Base-by-base conservation (phyloP, 2,113 vertebrate genomes). In the Scytalopus superciliaris region DNA sequence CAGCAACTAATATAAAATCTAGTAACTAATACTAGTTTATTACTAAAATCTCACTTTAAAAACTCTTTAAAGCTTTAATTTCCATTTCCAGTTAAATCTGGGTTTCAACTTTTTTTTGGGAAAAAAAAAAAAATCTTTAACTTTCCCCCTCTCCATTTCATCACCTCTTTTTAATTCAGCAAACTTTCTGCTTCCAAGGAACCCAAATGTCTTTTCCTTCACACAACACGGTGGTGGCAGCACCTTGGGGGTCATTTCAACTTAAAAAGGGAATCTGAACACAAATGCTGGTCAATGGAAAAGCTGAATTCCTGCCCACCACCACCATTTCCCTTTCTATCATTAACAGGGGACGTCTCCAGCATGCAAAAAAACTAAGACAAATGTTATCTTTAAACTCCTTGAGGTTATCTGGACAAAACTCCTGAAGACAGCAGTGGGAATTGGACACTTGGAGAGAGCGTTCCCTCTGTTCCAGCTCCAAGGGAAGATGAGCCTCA, bases 51-150 rank as follows among this genome's bases (percentile, higher is more conserved):
- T 73, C 44, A 37, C 70, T 73, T 68, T 12, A 55, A 42, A 67
- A 94, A 28, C 28, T 42, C 69, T 67, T 30, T 3, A 14, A 28
- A 74, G 28, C 9, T 63, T 70, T 31, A 5, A 70, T 75, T 92
- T 90, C 47, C 7, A 47, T 60, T 79, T 88, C 24, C 5, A 72
- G 4, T 60, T 11, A 56, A 47, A 88, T 53, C 37, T 69, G 17
- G 23, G 53, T n/a, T 73, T 14, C 7, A 44, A 4, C 3, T 22
- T 30, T 39, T 40, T 85, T 5, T n/a, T n/a, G n/a, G n/a, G 5
- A 0, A 0, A 2, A 23, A 19, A 68, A 59, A n/a, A 15, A 3
- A 3, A 62, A 23, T 9, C 22, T 9, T 50, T 47, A 3, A n/a
- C 35, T 52, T 33, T 14, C 39, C 28, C 4, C 14, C 9, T 75